A percentile compares a stretch with the other conserved stretches of the same genome.
These are phyloP conservation scores for Molorchus minor DNA, from an alignment of 2,888 invertebrate species.

Conservation along the genomic window DNA sequence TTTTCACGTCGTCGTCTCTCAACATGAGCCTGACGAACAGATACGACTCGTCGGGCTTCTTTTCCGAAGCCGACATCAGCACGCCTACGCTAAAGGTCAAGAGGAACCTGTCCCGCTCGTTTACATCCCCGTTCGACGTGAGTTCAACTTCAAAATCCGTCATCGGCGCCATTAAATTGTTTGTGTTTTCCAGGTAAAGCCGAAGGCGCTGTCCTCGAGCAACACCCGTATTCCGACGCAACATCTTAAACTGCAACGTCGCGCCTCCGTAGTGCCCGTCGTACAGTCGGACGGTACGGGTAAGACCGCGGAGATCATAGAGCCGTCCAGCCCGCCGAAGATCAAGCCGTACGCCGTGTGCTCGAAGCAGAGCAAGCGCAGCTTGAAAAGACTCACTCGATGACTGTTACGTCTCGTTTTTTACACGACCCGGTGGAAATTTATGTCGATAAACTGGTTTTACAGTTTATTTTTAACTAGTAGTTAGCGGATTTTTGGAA, in stretches of 20 bases:
- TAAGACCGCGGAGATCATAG: constrained; percentile 23
- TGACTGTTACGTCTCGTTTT: constrained; percentile 10
- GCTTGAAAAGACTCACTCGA: constrained; percentile 54
- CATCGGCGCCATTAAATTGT: not conserved
- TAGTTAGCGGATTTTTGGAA: too few relatives aligned
- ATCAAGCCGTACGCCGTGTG: constrained; percentile 49
- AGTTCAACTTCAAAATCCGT: not conserved
- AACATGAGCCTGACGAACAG: constrained; percentile 31
- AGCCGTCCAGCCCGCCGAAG: constrained; percentile 55
- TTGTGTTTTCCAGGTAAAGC: constrained; percentile 7
- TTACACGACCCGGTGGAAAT: not conserved
- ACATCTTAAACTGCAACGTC: constrained; percentile 4
- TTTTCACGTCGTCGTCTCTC: constrained; percentile 37
- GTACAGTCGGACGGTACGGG: constrained; percentile 26
- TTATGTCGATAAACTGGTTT: not conserved
- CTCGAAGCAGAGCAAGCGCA: constrained; percentile 56
- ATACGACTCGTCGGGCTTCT: constrained; percentile 44
- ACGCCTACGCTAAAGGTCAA: constrained; percentile 43
- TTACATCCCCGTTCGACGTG: constrained; percentile 33
- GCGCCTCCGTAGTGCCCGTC: constrained; percentile 37
- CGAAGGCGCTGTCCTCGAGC: constrained; percentile 2
- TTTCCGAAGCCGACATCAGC: constrained; percentile 46
- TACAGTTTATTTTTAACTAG: not conserved
- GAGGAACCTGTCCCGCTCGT: constrained; percentile 43
- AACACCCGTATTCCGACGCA: not conserved